Evolutionary conservation across 1,140 invertebrate genomes (phyloP).

Genomic region (Micrasema longulum): DNA sequence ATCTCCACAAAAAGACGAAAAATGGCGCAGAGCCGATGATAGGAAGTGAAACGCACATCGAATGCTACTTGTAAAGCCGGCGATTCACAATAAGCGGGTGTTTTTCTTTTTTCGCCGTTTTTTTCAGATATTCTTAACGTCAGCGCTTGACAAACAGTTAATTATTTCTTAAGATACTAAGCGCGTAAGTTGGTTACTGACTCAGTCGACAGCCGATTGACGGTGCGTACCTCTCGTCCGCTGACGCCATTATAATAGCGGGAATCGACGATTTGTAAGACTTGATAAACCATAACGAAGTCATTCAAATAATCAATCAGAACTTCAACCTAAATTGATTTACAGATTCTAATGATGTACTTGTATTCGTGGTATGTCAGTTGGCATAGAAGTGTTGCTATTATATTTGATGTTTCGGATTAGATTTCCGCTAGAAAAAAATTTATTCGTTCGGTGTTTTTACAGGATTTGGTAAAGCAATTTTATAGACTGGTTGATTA

Average conservation of each 20-base stretch:
- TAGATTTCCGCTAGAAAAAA: no score
- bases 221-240: not conserved
- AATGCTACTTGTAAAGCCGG: slow-evolving; percentile 29
- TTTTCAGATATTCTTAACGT: not conserved
- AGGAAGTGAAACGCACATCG: slow-evolving; percentile 52
- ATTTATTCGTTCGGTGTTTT: no score
- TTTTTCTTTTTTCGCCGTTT: not conserved
- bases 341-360: no score
- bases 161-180: slow-evolving; percentile 17
- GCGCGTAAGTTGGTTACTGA: slow-evolving; percentile 20
- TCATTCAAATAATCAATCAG: no score
- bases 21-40: not conserved
- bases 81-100: not conserved
- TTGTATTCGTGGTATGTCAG: no score
- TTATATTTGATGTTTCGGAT: no score
- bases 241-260: slow-evolving; percentile 4
- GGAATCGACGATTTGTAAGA: slow-evolving; percentile 2
- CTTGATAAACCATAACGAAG: not conserved
- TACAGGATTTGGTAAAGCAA: no score
- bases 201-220: slow-evolving; percentile 4
- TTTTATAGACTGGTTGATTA: no score
- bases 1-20: slow-evolving; percentile 26
- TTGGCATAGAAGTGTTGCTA: no score
- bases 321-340: no score
- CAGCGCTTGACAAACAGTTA: slow-evolving; percentile 6